Evolutionary conservation across 53 echinoderm and acorn worm species (phyloP).

Genomic region (Holothuria leucospilota): DNA sequence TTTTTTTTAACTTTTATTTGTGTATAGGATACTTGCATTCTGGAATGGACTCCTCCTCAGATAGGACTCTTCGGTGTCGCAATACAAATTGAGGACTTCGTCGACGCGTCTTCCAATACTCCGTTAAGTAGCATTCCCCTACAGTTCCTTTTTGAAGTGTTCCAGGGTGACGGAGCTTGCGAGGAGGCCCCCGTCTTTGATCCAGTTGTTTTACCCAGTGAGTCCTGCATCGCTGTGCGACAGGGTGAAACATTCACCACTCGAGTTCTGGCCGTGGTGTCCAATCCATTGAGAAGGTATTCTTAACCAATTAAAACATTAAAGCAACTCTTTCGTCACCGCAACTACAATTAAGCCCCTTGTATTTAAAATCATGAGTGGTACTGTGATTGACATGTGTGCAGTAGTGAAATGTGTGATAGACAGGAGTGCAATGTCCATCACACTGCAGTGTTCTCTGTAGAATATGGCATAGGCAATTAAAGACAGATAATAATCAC

Average conservation of each 20-base stretch:
- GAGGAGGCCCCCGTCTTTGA: conserved; percentile 13
- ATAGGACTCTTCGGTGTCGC: conserved; percentile 14
- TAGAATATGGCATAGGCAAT: no score
- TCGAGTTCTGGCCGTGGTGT: neutral
- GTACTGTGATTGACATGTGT: no score
- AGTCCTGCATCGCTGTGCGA: conserved; percentile 17
- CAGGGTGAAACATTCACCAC: conserved; percentile 6
- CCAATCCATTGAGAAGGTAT: conserved; percentile 2
- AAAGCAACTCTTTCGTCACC: no score
- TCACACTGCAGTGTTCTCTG: no score
- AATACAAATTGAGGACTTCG: conserved; percentile 24
- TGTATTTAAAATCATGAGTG: no score
- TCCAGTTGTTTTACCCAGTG: neutral
- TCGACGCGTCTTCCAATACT: neutral
- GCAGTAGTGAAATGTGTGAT: no score
- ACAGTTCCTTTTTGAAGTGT: conserved; percentile 23
- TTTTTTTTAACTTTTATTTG: no score
- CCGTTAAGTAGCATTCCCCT: conserved; percentile 25
- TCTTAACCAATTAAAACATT: no score
- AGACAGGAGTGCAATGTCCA: no score
- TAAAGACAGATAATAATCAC: no score
- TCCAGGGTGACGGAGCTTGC: conserved; percentile 4
- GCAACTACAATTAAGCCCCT: no score
- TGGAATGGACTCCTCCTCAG: conserved; percentile 13
- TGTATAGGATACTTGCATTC: neutral